These are phyloP conservation scores for Ichneumoninae sp. DNA, from an alignment of 2,888 invertebrate genomes.

Conservation along the genomic window DNA sequence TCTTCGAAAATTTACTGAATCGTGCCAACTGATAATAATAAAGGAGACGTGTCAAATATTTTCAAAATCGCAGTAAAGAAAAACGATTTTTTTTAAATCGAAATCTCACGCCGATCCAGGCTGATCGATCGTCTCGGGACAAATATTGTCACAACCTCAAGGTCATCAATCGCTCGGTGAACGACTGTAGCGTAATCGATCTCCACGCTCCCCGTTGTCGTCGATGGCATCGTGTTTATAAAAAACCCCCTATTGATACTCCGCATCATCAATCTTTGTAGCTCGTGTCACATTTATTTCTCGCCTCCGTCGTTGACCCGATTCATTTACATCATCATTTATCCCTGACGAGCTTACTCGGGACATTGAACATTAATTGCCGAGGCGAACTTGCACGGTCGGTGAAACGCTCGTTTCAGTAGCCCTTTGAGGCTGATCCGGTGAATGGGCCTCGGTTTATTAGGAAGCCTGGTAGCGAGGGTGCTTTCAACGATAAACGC, in stretches of 20 bases:
- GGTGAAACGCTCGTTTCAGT: not conserved
- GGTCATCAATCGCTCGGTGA: conserved; percentile 1
- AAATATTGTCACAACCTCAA: not conserved
- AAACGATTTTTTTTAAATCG: not conserved
- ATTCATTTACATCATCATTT: not conserved
- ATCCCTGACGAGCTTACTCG: not conserved
- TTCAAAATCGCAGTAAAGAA: not conserved
- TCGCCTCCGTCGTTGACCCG: conserved; percentile 14
- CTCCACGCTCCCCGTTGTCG: not conserved
- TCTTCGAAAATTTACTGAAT: not conserved
- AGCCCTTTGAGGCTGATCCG: conserved; percentile 8
- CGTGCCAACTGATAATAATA: not conserved
- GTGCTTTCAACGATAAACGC: conserved; percentile 54
- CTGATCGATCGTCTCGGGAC: not conserved
- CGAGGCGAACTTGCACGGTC: not conserved
- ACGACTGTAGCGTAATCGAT: not conserved
- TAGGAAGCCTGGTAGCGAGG: conserved; percentile 42
- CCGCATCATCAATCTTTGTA: conserved; percentile 1
- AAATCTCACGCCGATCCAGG: not conserved
- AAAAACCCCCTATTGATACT: not conserved
- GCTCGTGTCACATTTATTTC: not conserved
- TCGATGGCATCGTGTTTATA: not conserved
- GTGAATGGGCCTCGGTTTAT: conserved; percentile 37
- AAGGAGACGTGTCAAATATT: not conserved
- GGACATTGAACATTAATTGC: not conserved